Evolutionary conservation across 2,888 invertebrate genomes (phyloP).

Genomic region (Hanleya hanleyi): DNA sequence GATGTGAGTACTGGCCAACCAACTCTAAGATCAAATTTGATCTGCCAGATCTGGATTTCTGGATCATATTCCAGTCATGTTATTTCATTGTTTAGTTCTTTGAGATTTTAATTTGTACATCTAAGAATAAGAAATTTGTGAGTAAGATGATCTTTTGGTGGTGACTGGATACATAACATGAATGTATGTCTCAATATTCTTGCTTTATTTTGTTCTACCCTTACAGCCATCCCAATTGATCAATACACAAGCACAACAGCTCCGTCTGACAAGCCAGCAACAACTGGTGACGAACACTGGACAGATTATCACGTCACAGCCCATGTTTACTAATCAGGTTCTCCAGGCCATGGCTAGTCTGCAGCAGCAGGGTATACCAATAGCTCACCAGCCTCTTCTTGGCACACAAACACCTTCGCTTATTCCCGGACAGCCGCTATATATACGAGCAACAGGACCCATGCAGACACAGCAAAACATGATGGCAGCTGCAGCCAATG

Average conservation of each 20-base stretch:
- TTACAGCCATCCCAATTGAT: slow-evolving; percentile 45
- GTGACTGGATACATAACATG: too few relatives aligned
- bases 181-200: too few relatives aligned
- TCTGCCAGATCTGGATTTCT: too few relatives aligned
- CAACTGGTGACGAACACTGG: slow-evolving; percentile 62
- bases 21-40: too few relatives aligned
- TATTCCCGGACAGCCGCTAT: slow-evolving; percentile 63
- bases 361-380: slow-evolving; percentile 57
- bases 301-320: slow-evolving; percentile 61
- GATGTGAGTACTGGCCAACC: slow-evolving; percentile 1
- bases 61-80: too few relatives aligned
- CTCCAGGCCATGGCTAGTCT: slow-evolving; percentile 63
- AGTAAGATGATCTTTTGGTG: too few relatives aligned
- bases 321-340: slow-evolving; percentile 63
- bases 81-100: too few relatives aligned
- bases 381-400: slow-evolving; percentile 57
- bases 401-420: slow-evolving; percentile 54
- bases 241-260: slow-evolving; percentile 51
- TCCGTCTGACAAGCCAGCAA: slow-evolving; percentile 54
- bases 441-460: slow-evolving; percentile 61
- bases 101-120: too few relatives aligned
- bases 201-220: too few relatives aligned
- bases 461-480: slow-evolving; percentile 49
- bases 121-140: too few relatives aligned
- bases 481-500: slow-evolving; percentile 19